Base-by-base conservation (phyloP, 1,140 invertebrate genomes). In the Portunus trituberculatus region DNA sequence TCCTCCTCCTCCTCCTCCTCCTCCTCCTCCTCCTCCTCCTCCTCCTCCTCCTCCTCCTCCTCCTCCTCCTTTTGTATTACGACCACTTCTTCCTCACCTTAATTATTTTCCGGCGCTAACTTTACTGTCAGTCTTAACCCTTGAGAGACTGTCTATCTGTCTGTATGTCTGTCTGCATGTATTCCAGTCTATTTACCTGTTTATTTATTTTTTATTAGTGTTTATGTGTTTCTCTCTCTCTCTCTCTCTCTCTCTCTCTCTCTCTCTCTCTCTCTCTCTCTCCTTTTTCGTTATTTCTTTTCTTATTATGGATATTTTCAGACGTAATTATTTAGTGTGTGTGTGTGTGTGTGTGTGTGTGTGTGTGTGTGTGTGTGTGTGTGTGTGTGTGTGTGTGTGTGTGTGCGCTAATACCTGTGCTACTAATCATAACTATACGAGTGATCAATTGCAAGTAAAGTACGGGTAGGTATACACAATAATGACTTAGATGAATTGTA, bases 61-160 rank as follows among this genome's bases (percentile, higher is more conserved):
- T 76, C 28, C 86, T 25, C n/a, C 31, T 88, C 86, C 86, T 32
- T 46, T 88, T 88, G 31, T 88, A 59, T 59, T 59, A 20, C 52
- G 12, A 59, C 16, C 52, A 10, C 52, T 59, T 14, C 52, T 59
- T 14, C 52, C 8, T 59, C 52, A 59, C 52, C 52, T 59, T 59
- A 59, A 59, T 14, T 59, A 59, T 59, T 59, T 59, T 59, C 52
- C 52, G 0, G 0, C 16, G 10, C 52, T 20, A 4, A 59, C 52
- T 4, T 14, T 59, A 59, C 52, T 59, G 52, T 12, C 52, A 59
- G 52, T 39, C 39, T 39, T 39, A 39, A 39, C 39, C 39, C 39
- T 39, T 39, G 39, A 39, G 39, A 20, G 16, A 14, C 67, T 76
- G 1, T 76, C 67, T 76, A 1, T 76, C 20, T 76, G 86, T 20